Evolutionary conservation across 2,113 vertebrate species (phyloP).

Genomic region (Phalacrocorax pelagicus): DNA sequence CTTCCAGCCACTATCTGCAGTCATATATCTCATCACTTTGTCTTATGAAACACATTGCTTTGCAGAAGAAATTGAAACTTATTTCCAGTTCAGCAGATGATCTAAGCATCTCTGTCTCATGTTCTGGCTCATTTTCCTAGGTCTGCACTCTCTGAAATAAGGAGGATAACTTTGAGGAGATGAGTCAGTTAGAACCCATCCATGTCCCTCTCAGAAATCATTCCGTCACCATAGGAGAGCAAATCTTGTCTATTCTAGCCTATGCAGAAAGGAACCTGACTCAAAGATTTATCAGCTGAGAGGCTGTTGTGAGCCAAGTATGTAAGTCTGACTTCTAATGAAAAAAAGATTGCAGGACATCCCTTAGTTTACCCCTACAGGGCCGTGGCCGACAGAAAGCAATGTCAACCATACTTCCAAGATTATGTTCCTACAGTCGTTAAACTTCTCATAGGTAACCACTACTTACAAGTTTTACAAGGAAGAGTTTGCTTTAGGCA

Average conservation of each 20-base stretch:
- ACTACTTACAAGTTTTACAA: neutral
- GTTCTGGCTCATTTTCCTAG: neutral
- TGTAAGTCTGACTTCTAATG: neutral
- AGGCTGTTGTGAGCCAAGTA: neutral
- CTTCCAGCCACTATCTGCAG: neutral
- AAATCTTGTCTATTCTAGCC: neutral
- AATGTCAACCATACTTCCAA: neutral
- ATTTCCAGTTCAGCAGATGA: neutral
- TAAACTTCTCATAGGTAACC: neutral
- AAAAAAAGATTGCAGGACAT: neutral
- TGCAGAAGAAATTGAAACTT: neutral
- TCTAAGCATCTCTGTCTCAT: neutral
- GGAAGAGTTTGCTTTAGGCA: neutral
- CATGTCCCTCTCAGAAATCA: neutral
- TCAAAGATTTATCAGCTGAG: neutral
- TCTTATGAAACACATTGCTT: neutral
- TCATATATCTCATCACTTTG: neutral
- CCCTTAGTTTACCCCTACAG: neutral
- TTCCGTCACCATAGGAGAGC: neutral
- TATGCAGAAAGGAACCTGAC: neutral
- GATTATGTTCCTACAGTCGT: neutral
- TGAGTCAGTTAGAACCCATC: neutral
- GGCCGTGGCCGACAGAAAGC: neutral
- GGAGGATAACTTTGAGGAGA: neutral
- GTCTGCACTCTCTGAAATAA: neutral